A percentile compares a stretch with the other conserved stretches of the same genome.
These are phyloP conservation scores for Gouania willdenowi DNA, from an alignment of 2,797 vertebrate species.

Conservation along the genomic window DNA sequence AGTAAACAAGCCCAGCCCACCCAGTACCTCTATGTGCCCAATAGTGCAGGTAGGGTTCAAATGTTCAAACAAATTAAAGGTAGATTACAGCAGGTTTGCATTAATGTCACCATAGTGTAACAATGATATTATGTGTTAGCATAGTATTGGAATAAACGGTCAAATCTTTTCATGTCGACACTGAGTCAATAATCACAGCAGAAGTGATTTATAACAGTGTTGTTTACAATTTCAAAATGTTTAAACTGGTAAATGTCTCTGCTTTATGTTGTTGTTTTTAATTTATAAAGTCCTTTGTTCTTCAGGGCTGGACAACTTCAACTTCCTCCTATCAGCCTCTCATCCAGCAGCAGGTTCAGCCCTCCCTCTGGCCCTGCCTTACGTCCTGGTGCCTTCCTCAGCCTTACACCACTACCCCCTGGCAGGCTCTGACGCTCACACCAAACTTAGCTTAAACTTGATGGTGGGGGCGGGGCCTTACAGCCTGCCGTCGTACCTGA, in stretches of 20 bases:
- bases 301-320: constrained; percentile 82
- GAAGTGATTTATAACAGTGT: no score
- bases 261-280: no score
- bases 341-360: constrained; percentile 60
- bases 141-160: no score
- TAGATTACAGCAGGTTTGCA: neutral
- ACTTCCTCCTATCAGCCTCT: constrained; percentile 79
- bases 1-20: constrained; percentile 38
- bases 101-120: no score
- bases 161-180: no score
- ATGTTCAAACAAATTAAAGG: neutral
- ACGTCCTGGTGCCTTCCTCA: constrained; percentile 80
- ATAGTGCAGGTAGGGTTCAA: constrained; percentile 79
- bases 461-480: constrained; percentile 67
- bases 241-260: no score
- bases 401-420: constrained; percentile 77
- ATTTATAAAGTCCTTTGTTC: neutral
- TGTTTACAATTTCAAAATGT: no score
- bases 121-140: no score
- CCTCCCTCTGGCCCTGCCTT: constrained; percentile 79
- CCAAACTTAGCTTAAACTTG: constrained; percentile 71
- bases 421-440: constrained; percentile 50
- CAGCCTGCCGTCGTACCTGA: constrained; percentile 41
- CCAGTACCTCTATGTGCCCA: constrained; percentile 85
- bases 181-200: no score